These are phyloP conservation scores for Amphipoea lucens DNA, from an alignment of 2,888 invertebrate species.

Conservation along the genomic window DNA sequence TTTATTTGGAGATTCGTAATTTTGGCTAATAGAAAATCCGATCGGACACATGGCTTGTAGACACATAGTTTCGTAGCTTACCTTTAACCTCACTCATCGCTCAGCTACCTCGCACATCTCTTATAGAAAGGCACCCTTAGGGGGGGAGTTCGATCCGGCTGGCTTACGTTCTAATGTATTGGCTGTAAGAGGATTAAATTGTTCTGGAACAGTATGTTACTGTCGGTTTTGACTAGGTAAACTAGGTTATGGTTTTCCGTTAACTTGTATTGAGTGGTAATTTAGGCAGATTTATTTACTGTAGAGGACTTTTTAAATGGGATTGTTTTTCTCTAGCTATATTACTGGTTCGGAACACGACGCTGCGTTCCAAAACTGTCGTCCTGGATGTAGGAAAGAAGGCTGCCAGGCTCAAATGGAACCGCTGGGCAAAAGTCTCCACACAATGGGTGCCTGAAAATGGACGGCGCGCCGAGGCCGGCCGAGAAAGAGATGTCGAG, in stretches of 20 bases:
- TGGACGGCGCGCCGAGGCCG: no score
- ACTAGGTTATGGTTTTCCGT: neutral
- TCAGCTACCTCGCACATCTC: neutral
- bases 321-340: neutral
- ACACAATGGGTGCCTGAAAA: no score
- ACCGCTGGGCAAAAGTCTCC: no score
- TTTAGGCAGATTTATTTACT: conserved; percentile 2
- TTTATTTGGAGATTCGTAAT: neutral
- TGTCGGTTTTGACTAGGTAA: conserved; percentile 19
- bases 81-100: neutral
- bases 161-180: conserved; percentile 60
- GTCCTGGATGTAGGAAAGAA: no score
- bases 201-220: conserved; percentile 17
- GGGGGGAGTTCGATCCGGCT: conserved; percentile 24
- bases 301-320: neutral
- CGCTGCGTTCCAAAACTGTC: no score
- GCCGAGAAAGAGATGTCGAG: no score
- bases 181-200: conserved; percentile 28
- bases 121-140: neutral
- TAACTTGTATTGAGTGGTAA: neutral
- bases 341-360: no score
- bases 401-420: no score
- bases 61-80: neutral
- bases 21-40: neutral
- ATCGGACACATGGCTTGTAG: neutral